These are phyloP conservation scores for Hyposmocoma kahamanoa DNA, from an alignment of 1,140 invertebrate species.

Conservation along the genomic window DNA sequence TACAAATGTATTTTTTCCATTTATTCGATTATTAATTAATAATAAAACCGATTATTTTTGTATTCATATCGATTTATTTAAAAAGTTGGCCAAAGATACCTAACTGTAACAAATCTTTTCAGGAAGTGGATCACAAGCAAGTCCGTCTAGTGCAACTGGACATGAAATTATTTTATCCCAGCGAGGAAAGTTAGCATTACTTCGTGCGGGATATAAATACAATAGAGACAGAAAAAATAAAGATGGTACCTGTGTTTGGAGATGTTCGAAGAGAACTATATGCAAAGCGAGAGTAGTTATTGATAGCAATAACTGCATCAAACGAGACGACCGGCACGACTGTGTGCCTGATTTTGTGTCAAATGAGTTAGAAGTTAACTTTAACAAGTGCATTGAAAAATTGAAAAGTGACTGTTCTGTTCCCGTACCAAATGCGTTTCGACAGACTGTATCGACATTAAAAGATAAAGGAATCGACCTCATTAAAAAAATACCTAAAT, in stretches of 20 bases:
- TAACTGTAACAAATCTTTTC: no score
- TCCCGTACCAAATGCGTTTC: no score
- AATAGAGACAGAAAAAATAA: neutral
- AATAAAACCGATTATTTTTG: no score
- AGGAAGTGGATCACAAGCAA: no score
- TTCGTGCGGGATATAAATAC: neutral
- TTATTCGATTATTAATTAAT: no score
- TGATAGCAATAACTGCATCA: neutral
- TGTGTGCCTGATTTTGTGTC: neutral
- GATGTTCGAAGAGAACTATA: neutral
- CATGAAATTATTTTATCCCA: neutral
- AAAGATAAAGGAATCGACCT: no score
- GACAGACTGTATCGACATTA: no score
- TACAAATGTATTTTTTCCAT: no score
- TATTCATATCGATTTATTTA: no score
- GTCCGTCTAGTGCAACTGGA: neutral
- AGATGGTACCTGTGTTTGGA: neutral
- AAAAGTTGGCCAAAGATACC: no score
- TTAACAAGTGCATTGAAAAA: conserved; percentile 1
- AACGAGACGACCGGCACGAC: neutral
- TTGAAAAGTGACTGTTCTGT: no score
- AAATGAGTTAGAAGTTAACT: neutral
- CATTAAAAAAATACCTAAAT: neutral
- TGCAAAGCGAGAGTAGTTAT: conserved; percentile 3
- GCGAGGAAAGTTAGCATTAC: neutral